Conservation (phyloP, 64 coral and sea anemone genomes). For the Astreopora myriophthalma region DNA sequence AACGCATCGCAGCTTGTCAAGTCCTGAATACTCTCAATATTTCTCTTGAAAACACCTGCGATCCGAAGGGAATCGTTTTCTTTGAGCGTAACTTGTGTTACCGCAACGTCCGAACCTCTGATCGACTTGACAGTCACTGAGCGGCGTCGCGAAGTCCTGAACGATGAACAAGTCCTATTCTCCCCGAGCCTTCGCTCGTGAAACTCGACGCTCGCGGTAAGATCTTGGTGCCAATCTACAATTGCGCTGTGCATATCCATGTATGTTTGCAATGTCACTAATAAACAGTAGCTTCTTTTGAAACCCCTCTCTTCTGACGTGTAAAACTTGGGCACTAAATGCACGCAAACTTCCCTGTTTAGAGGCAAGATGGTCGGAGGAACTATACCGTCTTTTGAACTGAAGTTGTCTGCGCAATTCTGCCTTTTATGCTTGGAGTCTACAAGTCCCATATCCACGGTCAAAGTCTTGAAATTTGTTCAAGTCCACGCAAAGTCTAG, state of each 20-base stretch:
- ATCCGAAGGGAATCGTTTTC: constrained; percentile 64
- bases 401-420: background rate
- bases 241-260: background rate
- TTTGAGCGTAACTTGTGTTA: constrained; percentile 31
- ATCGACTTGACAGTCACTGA: constrained; percentile 11
- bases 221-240: background rate
- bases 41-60: constrained; percentile 24
- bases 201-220: constrained; percentile 43
- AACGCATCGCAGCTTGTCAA: constrained; percentile 26
- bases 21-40: background rate
- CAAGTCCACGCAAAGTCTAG: background rate
- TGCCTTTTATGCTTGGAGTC: background rate
- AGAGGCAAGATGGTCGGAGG: constrained; percentile 55
- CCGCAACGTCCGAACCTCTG: constrained; percentile 15
- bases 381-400: background rate
- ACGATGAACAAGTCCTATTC: background rate
- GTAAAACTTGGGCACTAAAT: constrained; percentile 73
- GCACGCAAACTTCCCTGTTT: constrained; percentile 37
- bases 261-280: constrained; percentile 2
- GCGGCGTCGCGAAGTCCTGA: background rate
- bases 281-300: constrained; percentile 47
- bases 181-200: constrained; percentile 9
- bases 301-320: constrained; percentile 59
- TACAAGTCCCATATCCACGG: background rate
- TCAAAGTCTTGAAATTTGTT: background rate